Conservation (phyloP, 2,888 invertebrate genomes). For the Iselma pallidipennis region DNA sequence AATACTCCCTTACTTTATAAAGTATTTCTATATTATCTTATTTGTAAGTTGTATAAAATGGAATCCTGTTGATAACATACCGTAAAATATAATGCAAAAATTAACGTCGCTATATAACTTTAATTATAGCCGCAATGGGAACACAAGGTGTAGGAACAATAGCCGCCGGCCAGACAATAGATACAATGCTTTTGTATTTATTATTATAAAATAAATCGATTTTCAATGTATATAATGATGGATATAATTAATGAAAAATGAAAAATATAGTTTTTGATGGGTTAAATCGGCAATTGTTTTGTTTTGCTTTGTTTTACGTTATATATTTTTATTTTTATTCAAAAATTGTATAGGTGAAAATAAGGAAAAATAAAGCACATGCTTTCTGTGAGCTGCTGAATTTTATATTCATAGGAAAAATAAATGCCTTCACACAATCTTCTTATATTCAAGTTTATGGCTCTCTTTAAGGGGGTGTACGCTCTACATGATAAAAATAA, state of each 20-base stretch:
- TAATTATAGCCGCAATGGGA: conserved; percentile 30
- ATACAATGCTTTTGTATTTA: conserved; percentile 29
- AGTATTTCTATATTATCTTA: conserved; percentile 16
- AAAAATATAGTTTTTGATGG: conserved; percentile 1
- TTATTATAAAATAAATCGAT: conserved; percentile 29
- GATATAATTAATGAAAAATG: conserved; percentile 21
- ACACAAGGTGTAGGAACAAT: conserved; percentile 27
- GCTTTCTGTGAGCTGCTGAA: conserved; percentile 16
- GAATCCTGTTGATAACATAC: conserved; percentile 23
- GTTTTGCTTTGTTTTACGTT: no score
- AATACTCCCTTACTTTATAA: not conserved
- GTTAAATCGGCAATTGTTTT: conserved; percentile 11
- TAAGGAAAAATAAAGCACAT: not conserved
- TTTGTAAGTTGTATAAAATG: conserved; percentile 23
- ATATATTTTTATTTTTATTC: not conserved
- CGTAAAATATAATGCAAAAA: conserved; percentile 27
- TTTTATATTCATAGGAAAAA: conserved; percentile 50
- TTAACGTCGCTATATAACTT: conserved; percentile 31
- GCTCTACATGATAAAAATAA: conserved; percentile 21
- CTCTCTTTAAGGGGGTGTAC: conserved; percentile 37
- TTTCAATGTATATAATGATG: conserved; percentile 18
- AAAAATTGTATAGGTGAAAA: not conserved
- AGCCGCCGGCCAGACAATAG: conserved; percentile 20
- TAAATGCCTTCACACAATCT: conserved; percentile 45
- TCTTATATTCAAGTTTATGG: conserved; percentile 45